Evolutionary conservation across 1,140 invertebrate genomes (phyloP).

Genomic region (Cydia amplana): DNA sequence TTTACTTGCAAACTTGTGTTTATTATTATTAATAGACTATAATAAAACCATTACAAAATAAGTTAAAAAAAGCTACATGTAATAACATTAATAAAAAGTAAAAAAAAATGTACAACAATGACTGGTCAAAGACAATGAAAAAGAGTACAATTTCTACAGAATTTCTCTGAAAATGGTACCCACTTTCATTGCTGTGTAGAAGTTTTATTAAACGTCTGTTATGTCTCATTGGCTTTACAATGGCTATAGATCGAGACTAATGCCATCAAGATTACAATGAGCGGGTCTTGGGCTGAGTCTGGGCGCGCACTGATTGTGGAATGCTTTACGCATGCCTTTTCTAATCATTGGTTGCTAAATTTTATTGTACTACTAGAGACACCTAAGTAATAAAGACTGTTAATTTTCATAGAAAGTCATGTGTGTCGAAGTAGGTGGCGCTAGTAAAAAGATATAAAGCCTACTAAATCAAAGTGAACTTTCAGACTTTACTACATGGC

Average conservation of each 20-base stretch:
- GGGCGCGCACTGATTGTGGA: constrained; percentile 46
- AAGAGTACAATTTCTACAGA: neutral
- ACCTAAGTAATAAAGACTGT: neutral
- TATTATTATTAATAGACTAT: constrained; percentile 43
- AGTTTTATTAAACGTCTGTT: constrained; percentile 49
- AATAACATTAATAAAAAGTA: constrained; percentile 20
- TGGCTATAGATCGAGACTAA: constrained; percentile 62
- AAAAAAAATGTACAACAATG: neutral
- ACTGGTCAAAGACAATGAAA: constrained; percentile 10
- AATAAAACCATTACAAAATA: constrained; percentile 56
- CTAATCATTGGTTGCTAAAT: constrained; percentile 68
- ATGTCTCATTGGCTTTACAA: constrained; percentile 76
- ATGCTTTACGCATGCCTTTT: constrained; percentile 67
- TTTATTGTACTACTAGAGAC: neutral
- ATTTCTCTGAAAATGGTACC: neutral
- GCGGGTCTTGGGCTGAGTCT: constrained; percentile 71
- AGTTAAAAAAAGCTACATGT: neutral
- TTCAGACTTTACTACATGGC: neutral
- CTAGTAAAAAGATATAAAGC: too few species aligned
- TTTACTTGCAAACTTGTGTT: constrained; percentile 48
- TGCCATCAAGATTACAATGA: constrained; percentile 77
- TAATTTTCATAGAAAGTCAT: neutral
- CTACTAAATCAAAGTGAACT: too few species aligned
- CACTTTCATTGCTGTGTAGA: constrained; percentile 34
- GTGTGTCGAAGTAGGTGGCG: too few species aligned